Evolutionary conservation across 2,888 invertebrate species (phyloP).

Genomic region (Lasioglossum pauxillum): DNA sequence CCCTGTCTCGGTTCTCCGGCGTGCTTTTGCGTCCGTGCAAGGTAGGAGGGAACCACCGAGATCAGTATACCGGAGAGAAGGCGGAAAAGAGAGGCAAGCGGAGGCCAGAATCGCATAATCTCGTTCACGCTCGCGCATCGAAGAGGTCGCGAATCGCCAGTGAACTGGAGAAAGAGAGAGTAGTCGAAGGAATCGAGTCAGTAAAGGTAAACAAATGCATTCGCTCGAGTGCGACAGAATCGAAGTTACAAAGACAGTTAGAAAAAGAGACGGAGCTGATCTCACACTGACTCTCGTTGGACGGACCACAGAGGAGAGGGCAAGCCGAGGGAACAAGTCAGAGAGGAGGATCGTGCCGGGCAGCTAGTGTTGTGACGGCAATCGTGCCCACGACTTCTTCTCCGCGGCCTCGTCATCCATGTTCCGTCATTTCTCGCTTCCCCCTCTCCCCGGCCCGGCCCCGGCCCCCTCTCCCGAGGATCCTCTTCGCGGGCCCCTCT

Average conservation of each 20-base stretch:
- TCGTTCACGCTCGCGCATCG: background rate
- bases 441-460: conserved; percentile 7
- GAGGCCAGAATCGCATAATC: conserved; percentile 13
- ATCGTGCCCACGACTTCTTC: conserved; percentile 81
- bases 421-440: conserved; percentile 57
- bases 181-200: background rate
- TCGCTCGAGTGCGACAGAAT: background rate
- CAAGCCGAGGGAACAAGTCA: conserved; percentile 41
- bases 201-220: background rate
- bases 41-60: conserved; percentile 67
- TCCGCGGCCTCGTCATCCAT: conserved; percentile 68
- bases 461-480: conserved; percentile 16
- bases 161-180: background rate
- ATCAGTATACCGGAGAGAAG: conserved; percentile 58
- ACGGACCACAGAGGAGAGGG: background rate
- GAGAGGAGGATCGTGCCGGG: conserved; percentile 66
- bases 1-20: conserved; percentile 65
- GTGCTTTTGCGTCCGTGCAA: conserved; percentile 67
- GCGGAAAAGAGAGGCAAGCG: conserved; percentile 62
- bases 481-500: conserved; percentile 29
- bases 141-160: background rate
- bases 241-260: background rate
- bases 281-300: background rate
- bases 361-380: conserved; percentile 82
- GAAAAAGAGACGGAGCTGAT: background rate